A percentile compares a stretch with the other conserved stretches of the same genome.
These are phyloP conservation scores for Cryptomyrus ogoouensis DNA, from an alignment of 2,113 vertebrate genomes.

Conservation along the genomic window DNA sequence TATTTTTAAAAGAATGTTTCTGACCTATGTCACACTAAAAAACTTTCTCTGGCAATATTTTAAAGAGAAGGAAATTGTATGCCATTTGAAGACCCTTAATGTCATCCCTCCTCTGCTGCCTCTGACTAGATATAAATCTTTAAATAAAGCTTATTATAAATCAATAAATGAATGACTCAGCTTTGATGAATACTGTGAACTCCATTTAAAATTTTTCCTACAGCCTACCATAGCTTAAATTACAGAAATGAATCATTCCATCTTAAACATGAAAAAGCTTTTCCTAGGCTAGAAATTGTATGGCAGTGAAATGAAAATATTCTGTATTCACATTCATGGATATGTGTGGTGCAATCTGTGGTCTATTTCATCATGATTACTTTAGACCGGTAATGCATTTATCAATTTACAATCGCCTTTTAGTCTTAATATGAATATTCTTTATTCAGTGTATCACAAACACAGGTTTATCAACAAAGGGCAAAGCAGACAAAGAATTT, in stretches of 20 bases:
- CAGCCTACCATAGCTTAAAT: neutral
- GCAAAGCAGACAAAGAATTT: neutral
- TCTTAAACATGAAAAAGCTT: neutral
- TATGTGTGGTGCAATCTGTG: neutral
- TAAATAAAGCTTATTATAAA: slow-evolving; percentile 4
- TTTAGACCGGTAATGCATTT: neutral
- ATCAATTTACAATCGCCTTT: neutral
- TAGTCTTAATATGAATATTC: neutral
- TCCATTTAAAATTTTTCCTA: neutral
- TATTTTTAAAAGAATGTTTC: neutral
- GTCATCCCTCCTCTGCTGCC: neutral
- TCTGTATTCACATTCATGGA: neutral
- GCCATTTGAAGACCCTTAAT: neutral
- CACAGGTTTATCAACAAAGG: neutral
- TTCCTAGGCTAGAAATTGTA: neutral
- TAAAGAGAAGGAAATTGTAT: neutral
- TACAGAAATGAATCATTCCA: neutral
- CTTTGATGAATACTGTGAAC: neutral
- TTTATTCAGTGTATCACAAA: neutral
- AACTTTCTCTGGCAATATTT: neutral
- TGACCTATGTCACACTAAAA: neutral
- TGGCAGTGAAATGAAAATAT: neutral
- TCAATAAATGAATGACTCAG: neutral
- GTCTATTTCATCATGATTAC: neutral
- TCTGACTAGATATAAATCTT: neutral